Evolutionary conservation across 2,888 invertebrate species (phyloP), one percentile per base, ranked within the genome.

Genomic region (Apamea sordens): DNA sequence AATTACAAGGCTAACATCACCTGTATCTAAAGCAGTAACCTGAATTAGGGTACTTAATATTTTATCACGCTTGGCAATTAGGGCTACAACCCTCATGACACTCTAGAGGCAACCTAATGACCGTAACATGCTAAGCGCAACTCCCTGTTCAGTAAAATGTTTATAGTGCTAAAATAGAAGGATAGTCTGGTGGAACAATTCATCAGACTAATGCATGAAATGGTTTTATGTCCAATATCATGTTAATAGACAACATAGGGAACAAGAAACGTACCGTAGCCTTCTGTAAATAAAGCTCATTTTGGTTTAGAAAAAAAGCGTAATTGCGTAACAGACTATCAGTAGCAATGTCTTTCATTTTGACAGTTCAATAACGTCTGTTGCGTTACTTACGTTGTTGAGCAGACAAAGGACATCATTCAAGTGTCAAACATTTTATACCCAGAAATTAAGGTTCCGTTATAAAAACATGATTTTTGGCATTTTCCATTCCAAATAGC

Each of bases 61-160:
- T 73, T 70, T 73, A 82, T 47, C 65, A 63, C 67, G 18, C 36
- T 36, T 32, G 1, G 73, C 44, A 64, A 86, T 86, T 77, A 74
- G 32, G 24, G 36, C 41, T 41, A 63, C 73, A 53, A 72, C 13
- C 28, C 7, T 73, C 47, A 68, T 41, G 61, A 2, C 47, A 73
- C 47, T 68, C 47, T 24, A 24, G 36, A 71, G 67, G 28, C 11
- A 68, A 41, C 36, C 24, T 78, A 78, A 73, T 69, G 53, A 47
- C 4, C 24, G 64, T 53, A 47, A 73, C 61, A 32, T 83, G 36
- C 64, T 59, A 41, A 41, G n/a, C 53, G n/a, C 10, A 28, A 21
- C 13, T 24, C 32, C 32, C 5, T 50, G 28, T 28, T 41, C 5
- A n/a, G 36, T 73, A 47, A 83, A 86, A 81, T 65, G 18, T 81